Evolutionary conservation across 2,797 vertebrate species (phyloP).

Genomic region (Oreochromis grahami): DNA sequence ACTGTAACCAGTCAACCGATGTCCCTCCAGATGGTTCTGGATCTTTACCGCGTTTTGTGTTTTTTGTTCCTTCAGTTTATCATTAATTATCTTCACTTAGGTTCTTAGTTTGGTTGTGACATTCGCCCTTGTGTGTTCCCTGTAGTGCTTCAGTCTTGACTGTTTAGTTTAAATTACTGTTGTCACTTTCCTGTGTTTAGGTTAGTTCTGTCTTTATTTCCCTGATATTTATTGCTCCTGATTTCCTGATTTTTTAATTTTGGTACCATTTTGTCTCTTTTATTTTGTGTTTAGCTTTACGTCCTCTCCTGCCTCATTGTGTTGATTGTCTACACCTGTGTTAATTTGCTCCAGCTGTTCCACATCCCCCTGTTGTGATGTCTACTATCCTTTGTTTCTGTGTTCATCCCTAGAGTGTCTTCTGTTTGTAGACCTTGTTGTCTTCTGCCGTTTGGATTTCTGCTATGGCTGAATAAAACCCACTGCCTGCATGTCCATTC

Average conservation of each 20-base stretch:
- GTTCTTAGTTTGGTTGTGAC: not conserved
- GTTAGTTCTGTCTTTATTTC: not conserved
- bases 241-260: not conserved
- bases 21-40: not conserved
- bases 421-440: accelerated
- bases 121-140: accelerated
- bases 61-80: not conserved
- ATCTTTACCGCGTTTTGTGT: accelerated
- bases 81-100: not conserved
- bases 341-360: not conserved
- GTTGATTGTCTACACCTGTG: not conserved
- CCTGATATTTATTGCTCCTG: not conserved
- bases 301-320: not conserved
- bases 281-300: not conserved
- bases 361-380: not conserved
- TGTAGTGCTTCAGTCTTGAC: not conserved
- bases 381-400: not conserved
- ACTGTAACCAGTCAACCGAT: no score
- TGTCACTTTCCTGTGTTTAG: not conserved
- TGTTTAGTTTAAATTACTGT: not conserved
- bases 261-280: not conserved
- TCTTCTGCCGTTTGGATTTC: not conserved
- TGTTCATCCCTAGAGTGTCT: not conserved
- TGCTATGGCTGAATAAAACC: not conserved
- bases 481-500: not conserved